Conservation (phyloP, 2,113 vertebrate genomes). For the Bos javanicus region DNA sequence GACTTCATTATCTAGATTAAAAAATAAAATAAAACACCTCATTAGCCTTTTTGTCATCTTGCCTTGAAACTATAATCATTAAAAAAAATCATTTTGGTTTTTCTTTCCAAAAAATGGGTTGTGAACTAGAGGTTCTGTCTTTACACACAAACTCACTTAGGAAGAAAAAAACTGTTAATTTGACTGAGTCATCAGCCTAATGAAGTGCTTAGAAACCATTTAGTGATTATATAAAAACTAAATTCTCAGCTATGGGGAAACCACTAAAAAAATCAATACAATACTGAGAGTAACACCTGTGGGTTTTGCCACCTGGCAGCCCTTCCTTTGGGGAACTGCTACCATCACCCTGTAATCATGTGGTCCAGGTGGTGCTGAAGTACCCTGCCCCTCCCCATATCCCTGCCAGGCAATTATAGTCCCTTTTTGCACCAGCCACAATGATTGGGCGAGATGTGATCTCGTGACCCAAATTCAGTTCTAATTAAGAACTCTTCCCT, state of each 20-base stretch:
- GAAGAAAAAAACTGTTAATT: not conserved
- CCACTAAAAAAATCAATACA: not conserved
- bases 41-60: not conserved
- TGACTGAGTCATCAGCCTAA: conserved; percentile 45
- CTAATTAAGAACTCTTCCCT: not conserved
- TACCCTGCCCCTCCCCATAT: not conserved
- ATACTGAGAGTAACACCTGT: not conserved
- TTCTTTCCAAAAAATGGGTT: not conserved
- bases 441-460: not conserved
- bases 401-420: not conserved
- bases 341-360: not conserved
- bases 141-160: not conserved
- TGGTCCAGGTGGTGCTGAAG: not conserved
- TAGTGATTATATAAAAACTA: conserved; percentile 11
- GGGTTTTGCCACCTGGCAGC: not conserved
- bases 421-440: not conserved
- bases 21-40: not conserved
- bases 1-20: not conserved
- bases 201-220: conserved; percentile 17
- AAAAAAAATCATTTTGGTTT: not conserved
- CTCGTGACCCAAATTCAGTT: not conserved
- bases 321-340: not conserved
- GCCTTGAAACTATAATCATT: not conserved
- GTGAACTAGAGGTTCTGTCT: not conserved
- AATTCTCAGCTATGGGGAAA: conserved; percentile 7